phyloP scores from a whole-genome alignment of 2,888 invertebrate species.

The Thereva nobilitata region DNA sequence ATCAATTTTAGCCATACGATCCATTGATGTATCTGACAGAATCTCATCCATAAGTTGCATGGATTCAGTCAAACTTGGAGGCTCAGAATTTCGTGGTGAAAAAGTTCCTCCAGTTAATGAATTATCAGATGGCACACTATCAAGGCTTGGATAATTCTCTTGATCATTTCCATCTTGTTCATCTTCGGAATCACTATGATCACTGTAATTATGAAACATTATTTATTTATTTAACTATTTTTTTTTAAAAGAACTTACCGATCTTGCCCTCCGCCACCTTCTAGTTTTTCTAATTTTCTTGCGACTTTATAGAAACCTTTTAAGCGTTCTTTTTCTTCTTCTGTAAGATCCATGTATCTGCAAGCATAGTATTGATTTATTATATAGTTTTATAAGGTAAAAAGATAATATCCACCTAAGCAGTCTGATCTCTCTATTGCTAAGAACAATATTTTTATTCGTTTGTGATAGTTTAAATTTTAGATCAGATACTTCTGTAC shows the following conservation, averaged over 20 bases:
- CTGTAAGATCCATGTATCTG: constrained; percentile 86
- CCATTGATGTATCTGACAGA: constrained; percentile 79
- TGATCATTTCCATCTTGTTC: constrained; percentile 72
- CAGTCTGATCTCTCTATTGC: constrained; percentile 87
- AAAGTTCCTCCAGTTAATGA: constrained; percentile 66
- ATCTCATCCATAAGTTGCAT: constrained; percentile 89
- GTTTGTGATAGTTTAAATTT: constrained; percentile 79
- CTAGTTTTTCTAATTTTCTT: constrained; percentile 87
- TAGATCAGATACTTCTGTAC: constrained; percentile 86
- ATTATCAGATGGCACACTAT: constrained; percentile 77
- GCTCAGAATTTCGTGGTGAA: constrained; percentile 76
- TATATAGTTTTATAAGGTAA: not conserved
- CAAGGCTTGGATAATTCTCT: constrained; percentile 76
- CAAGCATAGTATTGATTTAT: constrained; percentile 38
- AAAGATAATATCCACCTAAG: constrained; percentile 62
- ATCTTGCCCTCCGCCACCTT: constrained; percentile 76
- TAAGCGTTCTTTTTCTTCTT: constrained; percentile 89
- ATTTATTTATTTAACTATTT: constrained; percentile 14
- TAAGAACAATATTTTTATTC: constrained; percentile 84
- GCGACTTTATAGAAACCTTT: constrained; percentile 91
- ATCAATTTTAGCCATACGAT: constrained; percentile 82
- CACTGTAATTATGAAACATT: constrained; percentile 55
- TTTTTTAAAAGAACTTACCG: constrained; percentile 52
- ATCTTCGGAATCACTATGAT: constrained; percentile 74
- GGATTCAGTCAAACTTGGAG: constrained; percentile 82